These are phyloP conservation scores for Parauchenoglanis ngamensis DNA, from an alignment of 2,797 vertebrate genomes.

Conservation along the genomic window DNA sequence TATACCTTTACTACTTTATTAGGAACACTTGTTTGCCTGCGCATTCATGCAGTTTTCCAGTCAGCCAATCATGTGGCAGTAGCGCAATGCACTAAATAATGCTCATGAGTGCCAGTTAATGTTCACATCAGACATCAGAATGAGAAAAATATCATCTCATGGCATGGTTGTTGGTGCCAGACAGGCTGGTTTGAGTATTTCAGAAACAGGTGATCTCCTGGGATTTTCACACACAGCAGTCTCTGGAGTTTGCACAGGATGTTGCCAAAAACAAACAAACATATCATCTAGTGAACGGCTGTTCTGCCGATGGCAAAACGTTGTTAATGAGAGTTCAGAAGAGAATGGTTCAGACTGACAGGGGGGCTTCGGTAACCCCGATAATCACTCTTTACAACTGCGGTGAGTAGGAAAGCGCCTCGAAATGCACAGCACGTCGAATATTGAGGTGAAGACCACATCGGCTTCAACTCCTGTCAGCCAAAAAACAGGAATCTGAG, in stretches of 20 bases:
- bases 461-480: neutral
- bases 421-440: neutral
- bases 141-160: neutral
- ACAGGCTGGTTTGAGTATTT: neutral
- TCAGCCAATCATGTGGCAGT: neutral
- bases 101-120: neutral
- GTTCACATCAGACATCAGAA: neutral
- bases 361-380: no score
- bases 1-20: neutral
- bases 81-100: neutral
- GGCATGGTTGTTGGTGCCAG: neutral
- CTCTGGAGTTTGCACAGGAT: neutral
- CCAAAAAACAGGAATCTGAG: neutral
- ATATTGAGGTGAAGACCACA: no score
- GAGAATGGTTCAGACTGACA: neutral
- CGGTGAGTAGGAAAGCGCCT: neutral
- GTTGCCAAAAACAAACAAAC: neutral
- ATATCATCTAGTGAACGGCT: neutral
- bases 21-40: neutral
- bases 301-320: neutral
- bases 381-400: neutral
- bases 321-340: neutral
- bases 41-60: neutral
- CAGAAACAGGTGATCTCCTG: neutral
- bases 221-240: neutral